Base-by-base conservation (phyloP, 2,113 vertebrate species). In the Elgaria multicarinata region DNA sequence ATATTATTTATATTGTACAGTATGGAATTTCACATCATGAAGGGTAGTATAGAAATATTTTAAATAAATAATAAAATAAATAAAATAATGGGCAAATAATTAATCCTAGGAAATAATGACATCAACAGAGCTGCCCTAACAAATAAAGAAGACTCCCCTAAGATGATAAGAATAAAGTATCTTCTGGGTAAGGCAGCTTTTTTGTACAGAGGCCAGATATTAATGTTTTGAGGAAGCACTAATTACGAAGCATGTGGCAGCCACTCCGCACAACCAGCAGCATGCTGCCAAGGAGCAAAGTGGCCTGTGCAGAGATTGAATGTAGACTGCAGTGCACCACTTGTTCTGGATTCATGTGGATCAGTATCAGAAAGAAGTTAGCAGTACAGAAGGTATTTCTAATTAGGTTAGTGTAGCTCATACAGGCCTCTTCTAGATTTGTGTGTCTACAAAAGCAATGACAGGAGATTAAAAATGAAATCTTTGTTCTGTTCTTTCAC, bases 401-500 rank as follows among this genome's bases (percentile, higher is more conserved):
- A 72, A 1, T 1, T 1, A 0, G 0, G 33, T 78, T 90, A 8
- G 53, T 89, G 22, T 69, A 82, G 44, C 88, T n/a, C 0, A 58
- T 4, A 0, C 67, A 55, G 83, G 66, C 76, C 67, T 20, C 79
- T 91, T 0, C 1, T 89, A 87, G 84, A 1, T 9, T 62, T 2
- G 69, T 16, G 67, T 1, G 22, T 42, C 7, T 44, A 39, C 26
- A 66, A 42, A 22, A 83, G 42, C 33, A 58, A 46, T 31, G 46
- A 77, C 1, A 69, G 62, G 14, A 83, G 71, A 89, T n/a, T 85
- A 26, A 24, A 7, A 14, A 89, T 4, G 16, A 90, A 22, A 89
- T 53, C 1, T 33, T 85, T 46, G 31, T n/a, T 92, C 6, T 75
- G 28, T 93, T 92, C 10, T 42, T 85, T 91, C 93, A 62, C 90